Evolutionary conservation across 2,797 vertebrate species (phyloP).

Genomic region (Periophthalmus magnuspinnatus): DNA sequence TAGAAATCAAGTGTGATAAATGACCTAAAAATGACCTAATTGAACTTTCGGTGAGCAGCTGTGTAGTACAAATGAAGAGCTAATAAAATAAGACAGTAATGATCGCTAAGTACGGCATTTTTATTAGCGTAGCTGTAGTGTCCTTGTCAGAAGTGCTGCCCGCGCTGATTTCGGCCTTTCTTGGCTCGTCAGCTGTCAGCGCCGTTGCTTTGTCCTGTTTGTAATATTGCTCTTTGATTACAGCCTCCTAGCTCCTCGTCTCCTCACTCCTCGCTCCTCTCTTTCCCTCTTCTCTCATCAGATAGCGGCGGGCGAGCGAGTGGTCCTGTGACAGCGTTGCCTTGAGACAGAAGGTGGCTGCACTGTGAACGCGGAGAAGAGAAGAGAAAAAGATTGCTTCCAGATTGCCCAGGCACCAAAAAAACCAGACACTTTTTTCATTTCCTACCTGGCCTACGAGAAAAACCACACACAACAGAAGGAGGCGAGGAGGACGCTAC

Average conservation of each 20-base stretch:
- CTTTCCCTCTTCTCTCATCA: constrained; percentile 67
- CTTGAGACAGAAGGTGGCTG: constrained; percentile 92
- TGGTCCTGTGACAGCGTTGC: constrained; percentile 90
- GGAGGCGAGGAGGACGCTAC: constrained; percentile 52
- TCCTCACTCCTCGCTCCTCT: neutral
- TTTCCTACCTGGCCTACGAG: constrained; percentile 87
- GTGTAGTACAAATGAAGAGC: constrained; percentile 22
- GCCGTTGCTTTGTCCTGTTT: constrained; percentile 39
- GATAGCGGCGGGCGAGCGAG: constrained; percentile 91
- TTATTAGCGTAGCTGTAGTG: constrained; percentile 38
- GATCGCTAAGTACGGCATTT: constrained; percentile 26
- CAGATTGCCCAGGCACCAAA: constrained; percentile 89
- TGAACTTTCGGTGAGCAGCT: constrained; percentile 3
- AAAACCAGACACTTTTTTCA: constrained; percentile 81
- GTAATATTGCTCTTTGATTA: constrained; percentile 63
- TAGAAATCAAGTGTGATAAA: neutral
- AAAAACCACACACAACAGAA: constrained; percentile 60
- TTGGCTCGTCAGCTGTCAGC: constrained; percentile 48
- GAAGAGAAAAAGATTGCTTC: constrained; percentile 88
- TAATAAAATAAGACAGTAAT: constrained; percentile 27
- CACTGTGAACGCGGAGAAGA: constrained; percentile 80
- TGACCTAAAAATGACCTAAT: constrained; percentile 3
- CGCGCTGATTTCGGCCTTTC: constrained; percentile 15
- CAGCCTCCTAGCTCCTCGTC: constrained; percentile 19
- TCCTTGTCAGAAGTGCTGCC: constrained; percentile 33